Conservation (phyloP, 2,113 vertebrate genomes). For the Cyphomyrus plagiostoma region DNA sequence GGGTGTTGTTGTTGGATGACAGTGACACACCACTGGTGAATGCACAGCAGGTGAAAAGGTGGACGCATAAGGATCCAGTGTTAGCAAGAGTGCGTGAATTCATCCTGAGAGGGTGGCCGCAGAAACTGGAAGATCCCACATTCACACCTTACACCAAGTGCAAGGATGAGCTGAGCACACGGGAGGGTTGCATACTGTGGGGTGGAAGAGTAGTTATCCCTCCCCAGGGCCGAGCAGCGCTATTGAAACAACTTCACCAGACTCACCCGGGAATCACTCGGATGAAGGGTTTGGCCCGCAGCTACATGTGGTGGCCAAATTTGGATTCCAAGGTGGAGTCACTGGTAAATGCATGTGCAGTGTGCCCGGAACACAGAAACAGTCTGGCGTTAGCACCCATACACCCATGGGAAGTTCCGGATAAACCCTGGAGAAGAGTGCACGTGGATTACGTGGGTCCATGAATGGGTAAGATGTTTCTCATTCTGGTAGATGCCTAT, state of each 20-base stretch:
- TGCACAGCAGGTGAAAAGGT: neutral
- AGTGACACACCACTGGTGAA: neutral
- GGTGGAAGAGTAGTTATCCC: neutral
- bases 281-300: neutral
- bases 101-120: neutral
- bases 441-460: too few species aligned
- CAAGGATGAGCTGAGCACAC: neutral
- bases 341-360: too few species aligned
- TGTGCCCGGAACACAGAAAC: too few species aligned
- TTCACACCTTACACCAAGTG: neutral
- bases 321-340: neutral
- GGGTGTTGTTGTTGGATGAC: neutral
- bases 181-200: neutral
- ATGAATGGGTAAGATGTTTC: too few species aligned
- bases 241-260: neutral
- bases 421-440: too few species aligned
- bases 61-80: neutral
- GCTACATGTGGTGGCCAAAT: neutral
- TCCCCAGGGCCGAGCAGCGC: neutral
- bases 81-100: neutral
- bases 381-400: too few species aligned
- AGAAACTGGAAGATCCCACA: neutral
- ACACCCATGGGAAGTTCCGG: too few species aligned
- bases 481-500: too few species aligned
- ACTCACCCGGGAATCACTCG: neutral